Evolutionary conservation across 1,140 invertebrate species (phyloP), one percentile per base, ranked within the genome.

Genomic region (Pachypsylla venusta): DNA sequence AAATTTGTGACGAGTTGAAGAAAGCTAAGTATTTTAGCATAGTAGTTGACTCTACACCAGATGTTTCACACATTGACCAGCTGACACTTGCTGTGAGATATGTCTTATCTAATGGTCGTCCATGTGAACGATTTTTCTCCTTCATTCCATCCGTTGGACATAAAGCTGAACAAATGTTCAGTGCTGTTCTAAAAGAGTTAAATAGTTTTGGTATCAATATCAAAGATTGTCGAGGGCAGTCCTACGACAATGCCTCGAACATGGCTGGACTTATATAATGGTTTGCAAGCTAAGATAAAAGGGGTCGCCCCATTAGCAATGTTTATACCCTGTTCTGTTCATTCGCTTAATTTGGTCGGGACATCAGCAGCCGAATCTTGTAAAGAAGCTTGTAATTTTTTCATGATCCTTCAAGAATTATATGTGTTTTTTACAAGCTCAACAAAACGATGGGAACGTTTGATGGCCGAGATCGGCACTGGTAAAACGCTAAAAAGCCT

Each of bases 221-320:
- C 25, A 14, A 13, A 28, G 28, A 66, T 54, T 66, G 61, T 28
- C 27, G 64, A 26, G 65, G 63, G 19, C 66, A 69, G 62, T 61
- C 61, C 13, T 68, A 69, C 42, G 65, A 67, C 42, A 67, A 65
- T 59, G 67, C 64, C 1, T 53, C 54, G 14, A 62, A 54, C 26
- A 61, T 63, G 56, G 25, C 28, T 16, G 55, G 59, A 14, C 40
- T 30, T 35, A 1, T 58, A 58, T 26, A 20, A 56, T 16, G 56
- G 60, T 39, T 19, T 61, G 14, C 39, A 58, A 55, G 20, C 53
- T 13, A 22, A 53, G 14, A 53, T 61, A 19, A 53, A 58, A 26
- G 4, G 54, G 2, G 3, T 58, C 27, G 14, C 13, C 10, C 30
- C 30, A 20, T 58, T 58, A 25, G 40, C 57, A 20, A 24, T 42